Percentiles rank a stretch among this genome's conserved stretches.
Evolutionary conservation across 2,113 vertebrate species (phyloP).

Genomic region (Calyptomena viridis): DNA sequence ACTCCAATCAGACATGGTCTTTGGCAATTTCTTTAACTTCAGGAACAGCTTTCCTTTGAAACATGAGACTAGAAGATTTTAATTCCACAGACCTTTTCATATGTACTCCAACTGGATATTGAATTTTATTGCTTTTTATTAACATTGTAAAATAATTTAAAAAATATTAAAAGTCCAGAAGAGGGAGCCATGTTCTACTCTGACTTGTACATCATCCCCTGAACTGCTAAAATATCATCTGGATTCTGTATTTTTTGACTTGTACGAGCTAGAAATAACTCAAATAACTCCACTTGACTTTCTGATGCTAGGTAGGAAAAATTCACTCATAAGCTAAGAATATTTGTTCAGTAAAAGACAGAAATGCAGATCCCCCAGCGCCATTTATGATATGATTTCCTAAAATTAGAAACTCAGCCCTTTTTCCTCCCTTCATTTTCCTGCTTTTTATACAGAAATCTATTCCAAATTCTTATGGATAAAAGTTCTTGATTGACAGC

Average conservation of each 20-base stretch:
- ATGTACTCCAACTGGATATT: background rate
- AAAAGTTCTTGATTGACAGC: background rate
- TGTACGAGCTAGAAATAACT: background rate
- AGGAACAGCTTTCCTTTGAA: background rate
- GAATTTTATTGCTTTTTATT: background rate
- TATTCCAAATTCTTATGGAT: background rate
- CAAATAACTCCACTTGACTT: background rate
- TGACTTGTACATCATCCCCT: background rate
- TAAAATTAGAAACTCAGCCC: background rate
- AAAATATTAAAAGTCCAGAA: background rate
- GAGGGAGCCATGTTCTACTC: conserved; percentile 2
- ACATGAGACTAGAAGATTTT: background rate
- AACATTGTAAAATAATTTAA: background rate
- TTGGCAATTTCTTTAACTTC: background rate
- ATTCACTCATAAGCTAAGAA: background rate
- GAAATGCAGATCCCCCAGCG: background rate
- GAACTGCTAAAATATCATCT: background rate
- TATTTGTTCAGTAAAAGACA: background rate
- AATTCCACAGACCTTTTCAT: background rate
- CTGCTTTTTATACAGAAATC: background rate
- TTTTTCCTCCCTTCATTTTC: background rate
- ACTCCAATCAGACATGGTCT: background rate
- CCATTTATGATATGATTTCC: background rate
- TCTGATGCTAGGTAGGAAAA: background rate
- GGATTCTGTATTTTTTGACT: background rate